Evolutionary conservation across 1,140 invertebrate genomes (phyloP), one percentile per base, ranked within the genome.

Genomic region (Ridgeia piscesae): DNA sequence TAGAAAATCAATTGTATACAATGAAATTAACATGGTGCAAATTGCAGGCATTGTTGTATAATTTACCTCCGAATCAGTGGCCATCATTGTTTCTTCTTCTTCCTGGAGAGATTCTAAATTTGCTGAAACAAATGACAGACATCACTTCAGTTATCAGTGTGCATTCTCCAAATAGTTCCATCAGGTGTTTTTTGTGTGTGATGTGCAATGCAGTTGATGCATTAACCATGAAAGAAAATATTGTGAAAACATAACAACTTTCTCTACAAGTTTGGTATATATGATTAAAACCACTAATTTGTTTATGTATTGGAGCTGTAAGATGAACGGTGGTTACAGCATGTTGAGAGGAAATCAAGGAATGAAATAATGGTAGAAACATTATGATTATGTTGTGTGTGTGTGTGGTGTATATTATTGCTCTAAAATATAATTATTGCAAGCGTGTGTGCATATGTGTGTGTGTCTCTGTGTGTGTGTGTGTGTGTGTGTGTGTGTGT

Each of bases 61-160:
- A 11, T 35, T 90, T 35, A 90, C 89, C 35, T 90, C 89, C 17
- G 89, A 90, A 90, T 90, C 89, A 21, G 35, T 34, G 1, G 34
- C 35, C 35, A 34, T n/a, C 89, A 90, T 35, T 8, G 89, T 34
- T 90, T 90, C 89, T 33, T 35, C 89, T 90, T 90, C 89, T 35
- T 90, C 89, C 35, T 33, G 33, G 17, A 90, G 35, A 35, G 89
- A 17, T 90, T 90, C 89, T 90, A 90, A 90, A 90, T 90, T 90
- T 27, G 89, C 89, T 90, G 89, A 90, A 90, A 90, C n/a, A 34
- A n/a, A 14, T 34, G 17, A 90, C 9, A 90, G 33, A 31, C 33
- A 14, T 34, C 89, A 90, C n/a, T 6, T 33, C 88, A 89, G 88
- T 33, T 89, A 6, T 89, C 34, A 11, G 88, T 89, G n/a, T 89